Evolutionary conservation across 2,797 vertebrate genomes (phyloP).

Genomic region (Hozukius guyotensis): DNA sequence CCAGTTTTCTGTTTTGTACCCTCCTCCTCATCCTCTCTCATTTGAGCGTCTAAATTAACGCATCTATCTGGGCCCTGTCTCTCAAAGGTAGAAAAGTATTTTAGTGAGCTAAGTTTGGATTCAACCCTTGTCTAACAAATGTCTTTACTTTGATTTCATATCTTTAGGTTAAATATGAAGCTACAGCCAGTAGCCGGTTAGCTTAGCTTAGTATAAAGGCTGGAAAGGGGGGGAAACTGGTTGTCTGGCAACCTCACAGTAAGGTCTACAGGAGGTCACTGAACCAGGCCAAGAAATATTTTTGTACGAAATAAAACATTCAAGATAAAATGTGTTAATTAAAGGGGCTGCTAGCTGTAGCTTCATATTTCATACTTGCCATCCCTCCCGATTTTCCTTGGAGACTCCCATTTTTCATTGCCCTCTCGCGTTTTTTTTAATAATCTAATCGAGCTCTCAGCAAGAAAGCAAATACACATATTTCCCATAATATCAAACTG

Average conservation of each 20-base stretch:
- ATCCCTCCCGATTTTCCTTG: too few species aligned
- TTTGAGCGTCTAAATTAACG: neutral
- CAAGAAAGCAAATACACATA: neutral
- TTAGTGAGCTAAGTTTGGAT: neutral
- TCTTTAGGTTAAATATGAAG: neutral
- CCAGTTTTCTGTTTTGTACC: neutral
- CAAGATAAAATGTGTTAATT: neutral
- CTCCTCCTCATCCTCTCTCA: neutral
- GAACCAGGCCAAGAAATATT: neutral
- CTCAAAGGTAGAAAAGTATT: neutral
- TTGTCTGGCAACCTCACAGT: neutral
- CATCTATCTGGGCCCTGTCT: too few species aligned
- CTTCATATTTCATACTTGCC: neutral
- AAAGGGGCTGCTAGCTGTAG: neutral
- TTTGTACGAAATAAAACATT: neutral
- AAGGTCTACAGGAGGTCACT: too few species aligned
- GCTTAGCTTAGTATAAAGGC: neutral
- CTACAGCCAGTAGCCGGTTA: neutral
- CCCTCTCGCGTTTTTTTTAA: too few species aligned
- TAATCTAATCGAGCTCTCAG: neutral
- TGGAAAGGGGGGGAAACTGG: neutral
- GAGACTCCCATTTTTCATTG: too few species aligned
- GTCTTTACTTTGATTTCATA: neutral
- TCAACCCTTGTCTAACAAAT: neutral
- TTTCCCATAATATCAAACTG: neutral